Conservation (phyloP, 2,888 invertebrate species). For the Liposcelis brunnea region DNA sequence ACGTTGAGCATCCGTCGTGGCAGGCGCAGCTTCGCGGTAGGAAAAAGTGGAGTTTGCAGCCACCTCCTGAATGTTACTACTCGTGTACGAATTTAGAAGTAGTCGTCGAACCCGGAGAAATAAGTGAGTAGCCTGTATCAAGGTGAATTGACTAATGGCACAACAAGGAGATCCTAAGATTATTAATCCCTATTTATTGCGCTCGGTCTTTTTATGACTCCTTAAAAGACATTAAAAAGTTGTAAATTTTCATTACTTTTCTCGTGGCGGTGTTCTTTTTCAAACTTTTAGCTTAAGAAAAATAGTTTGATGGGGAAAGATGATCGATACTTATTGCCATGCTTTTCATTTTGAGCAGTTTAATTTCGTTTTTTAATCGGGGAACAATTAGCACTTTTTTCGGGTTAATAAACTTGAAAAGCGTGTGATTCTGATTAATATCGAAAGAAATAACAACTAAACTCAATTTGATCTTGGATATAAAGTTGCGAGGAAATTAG, state of each 20-base stretch:
- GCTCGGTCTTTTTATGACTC: neutral
- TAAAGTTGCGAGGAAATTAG: too few relatives aligned
- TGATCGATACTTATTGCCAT: too few relatives aligned
- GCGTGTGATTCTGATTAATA: too few relatives aligned
- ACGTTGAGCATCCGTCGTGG: slow-evolving; percentile 88
- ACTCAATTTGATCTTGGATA: too few relatives aligned
- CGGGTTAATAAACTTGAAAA: too few relatives aligned
- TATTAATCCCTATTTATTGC: slow-evolving; percentile 1
- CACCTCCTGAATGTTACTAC: slow-evolving; percentile 83
- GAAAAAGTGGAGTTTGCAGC: slow-evolving; percentile 78
- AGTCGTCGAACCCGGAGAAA: slow-evolving; percentile 70
- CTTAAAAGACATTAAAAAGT: neutral
- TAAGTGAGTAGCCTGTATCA: slow-evolving; percentile 58
- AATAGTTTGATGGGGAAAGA: too few relatives aligned
- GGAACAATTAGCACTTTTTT: too few relatives aligned
- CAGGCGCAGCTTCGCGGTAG: slow-evolving; percentile 84
- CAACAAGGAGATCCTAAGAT: neutral
- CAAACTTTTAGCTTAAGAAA: too few relatives aligned
- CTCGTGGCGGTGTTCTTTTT: too few relatives aligned
- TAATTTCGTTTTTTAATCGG: too few relatives aligned
- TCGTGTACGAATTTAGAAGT: slow-evolving; percentile 50
- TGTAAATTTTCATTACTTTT: neutral
- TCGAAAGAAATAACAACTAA: too few relatives aligned
- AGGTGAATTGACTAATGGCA: neutral
- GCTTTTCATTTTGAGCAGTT: too few relatives aligned